Percentiles rank a stretch among this genome's conserved stretches.
Evolutionary conservation across 2,888 invertebrate genomes (phyloP).

Genomic region (Drosophila mimetica): DNA sequence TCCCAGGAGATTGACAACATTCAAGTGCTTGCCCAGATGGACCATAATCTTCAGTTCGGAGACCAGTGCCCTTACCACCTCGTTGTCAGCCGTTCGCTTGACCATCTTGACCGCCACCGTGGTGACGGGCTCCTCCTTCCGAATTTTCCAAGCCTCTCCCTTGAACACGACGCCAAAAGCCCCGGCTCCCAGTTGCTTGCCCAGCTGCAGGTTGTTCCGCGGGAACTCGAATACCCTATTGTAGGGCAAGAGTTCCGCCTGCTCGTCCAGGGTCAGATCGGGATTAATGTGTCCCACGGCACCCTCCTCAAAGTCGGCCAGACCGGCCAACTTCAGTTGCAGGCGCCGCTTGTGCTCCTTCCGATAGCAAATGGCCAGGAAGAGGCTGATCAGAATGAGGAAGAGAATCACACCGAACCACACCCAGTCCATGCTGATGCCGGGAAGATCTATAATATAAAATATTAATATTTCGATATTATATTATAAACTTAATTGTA

Average conservation of each 20-base stretch:
- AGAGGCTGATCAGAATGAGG: constrained; percentile 72
- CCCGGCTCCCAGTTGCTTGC: constrained; percentile 95
- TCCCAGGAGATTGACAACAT: constrained; percentile 97
- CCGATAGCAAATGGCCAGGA: constrained; percentile 77
- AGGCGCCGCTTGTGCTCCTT: constrained; percentile 84
- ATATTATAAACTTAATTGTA: too few species aligned
- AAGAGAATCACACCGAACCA: constrained; percentile 75
- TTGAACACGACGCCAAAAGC: constrained; percentile 98
- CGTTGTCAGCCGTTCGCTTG: constrained; percentile 92
- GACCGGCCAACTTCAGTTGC: constrained; percentile 89
- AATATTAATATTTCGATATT: too few species aligned
- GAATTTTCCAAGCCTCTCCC: constrained; percentile 93
- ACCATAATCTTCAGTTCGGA: constrained; percentile 98
- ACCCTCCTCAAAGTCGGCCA: constrained; percentile 92
- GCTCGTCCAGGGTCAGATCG: constrained; percentile 94
- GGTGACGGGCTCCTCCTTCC: constrained; percentile 89
- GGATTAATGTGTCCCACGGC: constrained; percentile 93
- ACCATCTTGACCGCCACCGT: constrained; percentile 98
- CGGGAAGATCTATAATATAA: constrained; percentile 81
- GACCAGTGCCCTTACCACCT: constrained; percentile 92
- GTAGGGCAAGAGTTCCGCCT: constrained; percentile 97
- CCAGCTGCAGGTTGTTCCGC: constrained; percentile 89
- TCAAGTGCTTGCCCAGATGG: constrained; percentile 96
- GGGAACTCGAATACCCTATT: constrained; percentile 96
- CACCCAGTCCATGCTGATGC: constrained; percentile 83